A percentile compares a stretch with the other conserved stretches of the same genome.
Conservation (phyloP, 2,113 vertebrate species). For the Bostrychus sinensis region DNA sequence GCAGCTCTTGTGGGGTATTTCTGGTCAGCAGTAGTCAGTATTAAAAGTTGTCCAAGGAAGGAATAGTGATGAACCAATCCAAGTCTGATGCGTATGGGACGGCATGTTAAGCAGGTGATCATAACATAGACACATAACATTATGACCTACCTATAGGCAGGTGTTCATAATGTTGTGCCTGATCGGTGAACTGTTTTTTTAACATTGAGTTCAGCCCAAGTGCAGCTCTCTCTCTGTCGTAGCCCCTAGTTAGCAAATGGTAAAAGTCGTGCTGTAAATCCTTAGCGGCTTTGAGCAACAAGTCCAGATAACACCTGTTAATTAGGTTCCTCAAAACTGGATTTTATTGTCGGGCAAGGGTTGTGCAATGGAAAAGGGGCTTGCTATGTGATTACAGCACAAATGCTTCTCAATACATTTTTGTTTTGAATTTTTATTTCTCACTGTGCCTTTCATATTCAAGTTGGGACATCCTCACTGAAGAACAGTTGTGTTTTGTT, state of each 20-base stretch:
- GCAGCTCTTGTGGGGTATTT: no score
- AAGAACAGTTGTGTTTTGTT: constrained; percentile 14
- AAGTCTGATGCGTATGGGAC: no score
- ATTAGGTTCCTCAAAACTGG: constrained; percentile 26
- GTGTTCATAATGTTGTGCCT: constrained; percentile 3
- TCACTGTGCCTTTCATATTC: constrained; percentile 71
- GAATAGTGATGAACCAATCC: no score
- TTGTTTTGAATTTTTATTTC: constrained; percentile 21
- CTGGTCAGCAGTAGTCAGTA: no score
- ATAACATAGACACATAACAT: no score
- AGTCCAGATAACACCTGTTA: constrained; percentile 14
- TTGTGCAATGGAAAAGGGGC: constrained; percentile 51
- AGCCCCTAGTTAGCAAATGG: constrained; percentile 4
- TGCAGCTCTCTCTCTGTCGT: constrained; percentile 10
- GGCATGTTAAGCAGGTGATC: no score
- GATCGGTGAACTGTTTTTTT: neutral
- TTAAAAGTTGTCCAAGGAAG: no score
- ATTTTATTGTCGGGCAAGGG: constrained; percentile 35
- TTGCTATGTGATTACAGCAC: constrained; percentile 51
- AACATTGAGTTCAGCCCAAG: constrained; percentile 27
- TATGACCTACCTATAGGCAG: no score
- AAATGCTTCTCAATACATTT: constrained; percentile 19
- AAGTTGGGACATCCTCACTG: constrained; percentile 40
- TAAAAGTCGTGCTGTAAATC: constrained; percentile 13
- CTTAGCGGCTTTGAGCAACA: constrained; percentile 25